Evolutionary conservation across 2,113 vertebrate species (phyloP), one percentile per base, ranked within the genome.

Genomic region (Micromys minutus): DNA sequence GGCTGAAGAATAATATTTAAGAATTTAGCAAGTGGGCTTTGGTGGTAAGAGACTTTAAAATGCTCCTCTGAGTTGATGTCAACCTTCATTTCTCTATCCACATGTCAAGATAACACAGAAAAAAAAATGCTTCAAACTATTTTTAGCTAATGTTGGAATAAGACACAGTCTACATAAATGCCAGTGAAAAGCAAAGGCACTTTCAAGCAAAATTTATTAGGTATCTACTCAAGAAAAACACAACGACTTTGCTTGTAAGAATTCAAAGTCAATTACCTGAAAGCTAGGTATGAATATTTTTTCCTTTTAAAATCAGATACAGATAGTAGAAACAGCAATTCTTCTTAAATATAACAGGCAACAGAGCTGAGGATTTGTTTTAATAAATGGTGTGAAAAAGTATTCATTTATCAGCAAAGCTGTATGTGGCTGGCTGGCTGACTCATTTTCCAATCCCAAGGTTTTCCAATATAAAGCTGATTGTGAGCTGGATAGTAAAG

Each of bases 151-250:
- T 57, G 81, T 15, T 69, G 55, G 63, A 84, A 71, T 65, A 84
- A 74, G 90, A 42, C 29, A 91, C 74, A 84, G 63, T 65, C 95
- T 59, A 75, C 1, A 22, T 86, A 84, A 98, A 95, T 15, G 96
- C 52, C 71, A 92, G 47, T 94, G 94, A 71, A 97, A 97, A 96
- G 96, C 77, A 59, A 75, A 96, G 77, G 86, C 97, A 95, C 98
- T 98, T 97, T 97, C 98, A 99, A 99, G 98, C 99, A 98, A 98
- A 99, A 99, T 99, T 99, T 99, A 99, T 99, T 99, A 98, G 98
- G 98, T 98, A 98, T 99, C 98, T 99, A 98, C 98, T 98, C 97
- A 98, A 98, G 98, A 97, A 98, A 98, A 98, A 97, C 98, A 98
- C 98, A 98, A 98, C 98, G 98, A 98, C 98, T 98, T 98, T 98